Conservation (phyloP, 2,888 invertebrate genomes). For the Agonopterix subpropinquella region DNA sequence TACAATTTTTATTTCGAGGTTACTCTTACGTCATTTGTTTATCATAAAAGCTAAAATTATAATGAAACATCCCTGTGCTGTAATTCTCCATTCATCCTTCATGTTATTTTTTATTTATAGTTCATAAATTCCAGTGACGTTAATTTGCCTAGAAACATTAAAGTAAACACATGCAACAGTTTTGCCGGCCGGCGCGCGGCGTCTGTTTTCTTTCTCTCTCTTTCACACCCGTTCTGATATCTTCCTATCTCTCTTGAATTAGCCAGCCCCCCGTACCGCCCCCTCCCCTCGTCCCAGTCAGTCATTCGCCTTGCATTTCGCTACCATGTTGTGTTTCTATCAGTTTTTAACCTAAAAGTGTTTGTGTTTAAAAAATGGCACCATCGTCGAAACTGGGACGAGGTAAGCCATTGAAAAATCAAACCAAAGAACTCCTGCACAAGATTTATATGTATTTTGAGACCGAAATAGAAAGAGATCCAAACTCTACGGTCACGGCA, state of each 20-base stretch:
- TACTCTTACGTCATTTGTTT: too few relatives aligned
- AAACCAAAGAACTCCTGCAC: constrained; percentile 28
- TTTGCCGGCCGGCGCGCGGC: constrained; percentile 2
- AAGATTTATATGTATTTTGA: constrained; percentile 29
- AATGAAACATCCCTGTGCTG: too few relatives aligned
- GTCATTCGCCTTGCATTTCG: constrained; percentile 29
- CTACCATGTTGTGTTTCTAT: constrained; percentile 23
- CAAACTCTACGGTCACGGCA: constrained; percentile 27
- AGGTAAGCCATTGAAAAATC: constrained; percentile 27
- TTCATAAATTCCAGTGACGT: background rate
- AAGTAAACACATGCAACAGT: background rate
- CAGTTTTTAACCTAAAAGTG: constrained; percentile 1
- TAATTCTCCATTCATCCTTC: too few relatives aligned
- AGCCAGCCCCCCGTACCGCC: constrained; percentile 1
- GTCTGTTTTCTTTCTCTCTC: constrained; percentile 10
- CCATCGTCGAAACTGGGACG: constrained; percentile 27
- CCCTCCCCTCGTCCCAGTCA: constrained; percentile 13
- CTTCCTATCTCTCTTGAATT: constrained; percentile 11
- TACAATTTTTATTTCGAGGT: too few relatives aligned
- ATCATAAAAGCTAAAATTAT: too few relatives aligned
- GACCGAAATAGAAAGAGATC: constrained; percentile 26
- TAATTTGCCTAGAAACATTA: background rate
- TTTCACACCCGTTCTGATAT: constrained; percentile 5
- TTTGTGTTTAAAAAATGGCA: constrained; percentile 22
- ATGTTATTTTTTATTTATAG: background rate